Evolutionary conservation across 2,113 vertebrate genomes (phyloP).

Genomic region (Otolemur garnettii): DNA sequence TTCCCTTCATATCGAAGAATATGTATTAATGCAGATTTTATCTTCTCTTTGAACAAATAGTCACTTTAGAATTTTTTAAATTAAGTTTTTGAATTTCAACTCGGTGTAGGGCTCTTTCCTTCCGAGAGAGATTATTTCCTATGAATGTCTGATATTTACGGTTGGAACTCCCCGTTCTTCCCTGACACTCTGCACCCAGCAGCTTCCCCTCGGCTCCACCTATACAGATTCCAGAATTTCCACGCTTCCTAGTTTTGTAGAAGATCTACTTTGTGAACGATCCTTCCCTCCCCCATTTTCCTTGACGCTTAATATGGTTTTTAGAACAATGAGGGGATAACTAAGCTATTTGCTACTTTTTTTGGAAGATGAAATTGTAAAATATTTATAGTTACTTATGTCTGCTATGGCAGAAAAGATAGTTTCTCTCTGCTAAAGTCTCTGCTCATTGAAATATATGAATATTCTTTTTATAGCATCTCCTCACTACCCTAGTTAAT

Average conservation of each 20-base stretch:
- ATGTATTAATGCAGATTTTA: background rate
- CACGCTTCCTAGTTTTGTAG: background rate
- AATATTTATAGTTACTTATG: conserved; percentile 59
- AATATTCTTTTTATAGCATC: conserved; percentile 67
- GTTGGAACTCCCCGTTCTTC: background rate
- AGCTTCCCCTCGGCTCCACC: background rate
- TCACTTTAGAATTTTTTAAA: background rate
- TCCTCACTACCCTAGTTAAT: conserved; percentile 62
- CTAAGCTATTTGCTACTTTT: background rate
- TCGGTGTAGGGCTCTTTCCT: background rate
- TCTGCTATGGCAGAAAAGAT: conserved; percentile 20
- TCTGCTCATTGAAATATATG: conserved; percentile 47
- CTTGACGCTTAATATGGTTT: background rate
- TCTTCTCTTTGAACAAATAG: background rate
- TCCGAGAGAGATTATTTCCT: background rate
- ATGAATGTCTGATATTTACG: background rate
- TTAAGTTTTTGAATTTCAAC: background rate
- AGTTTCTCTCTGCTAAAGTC: conserved; percentile 31
- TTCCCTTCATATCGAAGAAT: background rate
- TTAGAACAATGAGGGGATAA: background rate
- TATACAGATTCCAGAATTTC: background rate
- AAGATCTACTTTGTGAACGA: background rate
- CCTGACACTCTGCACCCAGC: background rate
- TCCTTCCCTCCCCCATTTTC: background rate
- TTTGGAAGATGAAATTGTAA: conserved; percentile 45